phyloP scores from a whole-genome alignment of 2,797 vertebrate genomes.

The Spea hammondii region DNA sequence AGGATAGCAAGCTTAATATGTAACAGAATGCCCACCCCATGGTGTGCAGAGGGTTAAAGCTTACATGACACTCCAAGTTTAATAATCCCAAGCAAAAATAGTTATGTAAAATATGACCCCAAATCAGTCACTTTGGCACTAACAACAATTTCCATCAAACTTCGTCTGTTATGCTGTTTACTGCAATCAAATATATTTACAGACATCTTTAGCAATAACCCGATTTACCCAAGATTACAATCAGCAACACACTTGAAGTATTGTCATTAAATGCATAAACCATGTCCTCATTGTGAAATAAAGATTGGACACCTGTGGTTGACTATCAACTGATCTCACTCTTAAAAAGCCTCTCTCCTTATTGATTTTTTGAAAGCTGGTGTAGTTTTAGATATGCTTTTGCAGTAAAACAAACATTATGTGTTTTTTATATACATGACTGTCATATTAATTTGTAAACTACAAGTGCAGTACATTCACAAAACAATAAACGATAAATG shows the following conservation, averaged over 20 bases:
- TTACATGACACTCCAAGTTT: background rate
- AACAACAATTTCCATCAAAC: slow-evolving; percentile 25
- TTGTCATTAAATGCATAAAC: slow-evolving; percentile 48
- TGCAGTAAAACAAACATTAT: too few species aligned
- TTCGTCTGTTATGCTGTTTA: slow-evolving; percentile 22
- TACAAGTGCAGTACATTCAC: too few species aligned
- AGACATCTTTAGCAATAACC: slow-evolving; percentile 23
- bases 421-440: too few species aligned
- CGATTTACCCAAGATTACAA: slow-evolving; percentile 34
- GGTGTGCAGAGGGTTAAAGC: background rate
- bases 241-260: slow-evolving; percentile 36
- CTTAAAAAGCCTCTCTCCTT: background rate
- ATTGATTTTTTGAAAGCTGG: background rate
- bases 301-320: background rate
- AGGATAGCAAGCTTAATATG: too few species aligned
- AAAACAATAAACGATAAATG: too few species aligned
- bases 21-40: background rate
- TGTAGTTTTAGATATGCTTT: too few species aligned
- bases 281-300: slow-evolving; percentile 17
- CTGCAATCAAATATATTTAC: slow-evolving; percentile 35
- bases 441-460: too few species aligned
- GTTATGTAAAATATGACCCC: background rate
- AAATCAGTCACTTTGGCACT: slow-evolving; percentile 21
- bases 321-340: slow-evolving; percentile 2
- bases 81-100: background rate